Base-by-base conservation (phyloP, 2,797 vertebrate genomes). In the Tiaroga cobitis region DNA sequence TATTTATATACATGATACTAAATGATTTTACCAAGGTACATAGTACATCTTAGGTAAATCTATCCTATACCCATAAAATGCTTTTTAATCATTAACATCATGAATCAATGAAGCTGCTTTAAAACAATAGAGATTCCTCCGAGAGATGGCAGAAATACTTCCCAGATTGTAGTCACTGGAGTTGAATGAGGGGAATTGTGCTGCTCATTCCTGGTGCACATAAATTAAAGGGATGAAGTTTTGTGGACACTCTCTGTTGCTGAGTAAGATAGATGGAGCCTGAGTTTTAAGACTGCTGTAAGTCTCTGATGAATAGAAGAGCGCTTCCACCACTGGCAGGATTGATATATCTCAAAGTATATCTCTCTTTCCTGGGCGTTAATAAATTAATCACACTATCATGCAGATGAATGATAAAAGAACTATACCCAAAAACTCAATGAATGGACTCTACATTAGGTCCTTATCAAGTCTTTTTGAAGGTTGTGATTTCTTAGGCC, bases 161-260 rank as follows among this genome's bases (percentile, higher is more conserved):
- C 34, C 21, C 34, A 37, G 32, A 69, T 39, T 69, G 67, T 11
- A 65, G 29, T 8, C 15, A 18, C 29, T 65, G 29, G 15, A 24
- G 29, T 37, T 34, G 10, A 54, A 51, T 75, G 13, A 39, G 24
- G 51, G 75, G 32, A 41, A 59, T 26, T 59, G 24, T 39, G 54
- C 24, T 0, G 3, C 75, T 61, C 34, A 13, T 34, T 75, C 10
- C 46, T 34, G 49, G 73, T 34, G 73, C 29, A 34, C 9, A 26
- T 77, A 77, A 26, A 75, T 63, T 7, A 65, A 13, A 75, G 10
- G 39, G 54, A 3, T 83, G 43, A 21, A 74, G 70, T n/a, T 51
- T 15, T 32, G 54, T 83, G 81, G 56, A 49, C 13, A 49, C 19
- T 39, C 70, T 2, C 39, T 75, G 7, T 63, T 75, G 39, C 26